Percentiles rank a stretch among this genome's conserved stretches.
Evolutionary conservation across 2,797 vertebrate species (phyloP).

Genomic region (Sciaenops ocellatus): DNA sequence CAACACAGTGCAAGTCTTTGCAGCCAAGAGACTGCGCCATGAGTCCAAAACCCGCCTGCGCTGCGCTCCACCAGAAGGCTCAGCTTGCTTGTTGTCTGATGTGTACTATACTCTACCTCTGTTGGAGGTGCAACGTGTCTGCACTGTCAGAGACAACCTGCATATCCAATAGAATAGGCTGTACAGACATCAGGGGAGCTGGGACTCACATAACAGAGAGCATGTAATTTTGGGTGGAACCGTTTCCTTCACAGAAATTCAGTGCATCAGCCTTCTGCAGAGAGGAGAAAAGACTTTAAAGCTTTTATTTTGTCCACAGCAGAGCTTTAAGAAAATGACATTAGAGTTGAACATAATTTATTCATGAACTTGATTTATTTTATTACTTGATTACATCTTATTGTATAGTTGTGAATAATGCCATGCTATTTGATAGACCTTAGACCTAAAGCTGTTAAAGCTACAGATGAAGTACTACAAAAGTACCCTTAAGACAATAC

Average conservation of each 20-base stretch:
- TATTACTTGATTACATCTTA: conserved; percentile 8
- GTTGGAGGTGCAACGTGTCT: conserved; percentile 41
- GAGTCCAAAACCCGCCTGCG: conserved; percentile 47
- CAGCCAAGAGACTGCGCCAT: conserved; percentile 37
- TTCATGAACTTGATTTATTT: not conserved
- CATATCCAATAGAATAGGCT: conserved; percentile 17
- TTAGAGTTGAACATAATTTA: not conserved
- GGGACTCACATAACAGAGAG: not conserved
- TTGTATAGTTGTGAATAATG: conserved; percentile 6
- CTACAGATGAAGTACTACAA: conserved; percentile 4
- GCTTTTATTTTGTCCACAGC: conserved; percentile 8
- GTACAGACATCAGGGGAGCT: conserved; percentile 33
- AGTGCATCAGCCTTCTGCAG: conserved; percentile 2
- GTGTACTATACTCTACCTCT: conserved; percentile 32
- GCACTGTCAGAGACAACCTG: conserved; percentile 45
- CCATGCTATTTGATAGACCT: not conserved
- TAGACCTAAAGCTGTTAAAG: conserved; percentile 2
- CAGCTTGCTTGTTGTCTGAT: conserved; percentile 43
- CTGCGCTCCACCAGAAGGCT: conserved; percentile 21
- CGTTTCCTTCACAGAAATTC: conserved; percentile 15
- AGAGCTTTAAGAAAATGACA: not conserved
- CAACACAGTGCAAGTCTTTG: conserved; percentile 37
- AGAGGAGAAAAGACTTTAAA: not conserved
- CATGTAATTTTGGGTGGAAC: conserved; percentile 12
- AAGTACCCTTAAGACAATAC: conserved; percentile 8